Evolutionary conservation across 2,113 vertebrate genomes (phyloP).

Genomic region (Phaethornis superciliosus): DNA sequence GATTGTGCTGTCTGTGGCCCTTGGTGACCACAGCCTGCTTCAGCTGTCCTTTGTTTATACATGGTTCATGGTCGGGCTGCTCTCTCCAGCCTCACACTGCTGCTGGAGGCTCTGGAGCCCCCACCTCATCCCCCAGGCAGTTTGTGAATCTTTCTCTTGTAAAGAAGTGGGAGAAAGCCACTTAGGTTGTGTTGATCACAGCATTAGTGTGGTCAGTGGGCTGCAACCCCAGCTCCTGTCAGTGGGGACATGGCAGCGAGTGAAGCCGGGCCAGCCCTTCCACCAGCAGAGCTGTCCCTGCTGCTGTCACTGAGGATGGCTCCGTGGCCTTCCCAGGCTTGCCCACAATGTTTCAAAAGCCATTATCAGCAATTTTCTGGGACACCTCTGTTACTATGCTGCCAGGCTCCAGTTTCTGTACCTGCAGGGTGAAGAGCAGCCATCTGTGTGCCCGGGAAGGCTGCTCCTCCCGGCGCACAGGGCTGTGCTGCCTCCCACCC

Average conservation of each 20-base stretch:
- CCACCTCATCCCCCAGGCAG: not conserved
- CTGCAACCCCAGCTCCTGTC: not conserved
- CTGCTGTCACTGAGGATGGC: not conserved
- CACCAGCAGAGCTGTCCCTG: not conserved
- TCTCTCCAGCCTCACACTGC: not conserved
- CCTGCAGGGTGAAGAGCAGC: not conserved
- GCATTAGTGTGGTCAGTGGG: not conserved
- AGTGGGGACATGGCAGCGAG: not conserved
- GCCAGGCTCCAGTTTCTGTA: not conserved
- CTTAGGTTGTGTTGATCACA: not conserved
- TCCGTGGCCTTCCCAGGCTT: not conserved
- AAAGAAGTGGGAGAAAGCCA: not conserved
- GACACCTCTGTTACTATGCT: not conserved
- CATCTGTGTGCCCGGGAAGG: not conserved
- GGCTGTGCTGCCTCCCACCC: not conserved
- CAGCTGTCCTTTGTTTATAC: not conserved
- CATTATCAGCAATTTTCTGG: not conserved
- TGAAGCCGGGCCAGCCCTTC: not conserved
- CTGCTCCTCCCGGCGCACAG: not conserved
- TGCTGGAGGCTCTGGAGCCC: not conserved
- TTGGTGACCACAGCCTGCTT: not conserved
- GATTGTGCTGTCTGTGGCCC: not conserved
- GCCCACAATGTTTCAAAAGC: not conserved
- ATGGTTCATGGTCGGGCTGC: not conserved
- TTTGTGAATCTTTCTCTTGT: not conserved